Base-by-base conservation (phyloP, 2,888 invertebrate genomes). In the Acleris literana region DNA sequence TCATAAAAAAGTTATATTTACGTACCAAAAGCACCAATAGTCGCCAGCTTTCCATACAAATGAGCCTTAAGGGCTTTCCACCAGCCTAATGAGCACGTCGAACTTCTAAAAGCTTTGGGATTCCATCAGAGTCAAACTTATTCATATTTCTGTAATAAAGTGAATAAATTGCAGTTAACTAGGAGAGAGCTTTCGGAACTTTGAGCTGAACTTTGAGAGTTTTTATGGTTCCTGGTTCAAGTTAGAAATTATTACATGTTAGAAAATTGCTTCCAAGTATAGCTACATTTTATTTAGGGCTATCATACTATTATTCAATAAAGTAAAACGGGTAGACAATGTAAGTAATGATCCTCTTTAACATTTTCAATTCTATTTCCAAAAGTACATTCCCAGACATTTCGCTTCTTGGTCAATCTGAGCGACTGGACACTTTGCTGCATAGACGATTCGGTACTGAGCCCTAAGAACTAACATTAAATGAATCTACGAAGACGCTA, bases 111-210 rank as follows among this genome's bases (percentile, higher is more conserved):
- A 64, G 64, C 64, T 59, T 54, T 52, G 18, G 25, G 54, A 48
- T 55, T 55, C 53, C 39, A 39, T 64, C 54, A 48, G 49, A 63
- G 39, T 57, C 18, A 53, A 59, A 59, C 53, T 59, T 59, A 64
- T 59, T 54, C 64, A 64, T 59, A 64, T 64, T 64, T 64, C 64
- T 54, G 64, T 59, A 49, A 58, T 59, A 59, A 64, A 55, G 55
- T 55, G 43, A 54, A 54, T 53, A 54, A 59, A 64, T 64, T 59
- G 64, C 59, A 64, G 59, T 25, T 64, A 64, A 64, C 64, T 64
- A 53, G 53, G 58, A 64, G 59, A 59, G 58, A 64, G 64, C 64
- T 64, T 64, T 43, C 33, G 29, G 33, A 64, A 64, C 59, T 64
- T 59, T 18, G 16, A 16, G 33, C 53, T 22, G 0, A 49, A 64